These are phyloP conservation scores for Falco novaeseelandiae DNA, from an alignment of 2,797 vertebrate genomes.

Conservation along the genomic window DNA sequence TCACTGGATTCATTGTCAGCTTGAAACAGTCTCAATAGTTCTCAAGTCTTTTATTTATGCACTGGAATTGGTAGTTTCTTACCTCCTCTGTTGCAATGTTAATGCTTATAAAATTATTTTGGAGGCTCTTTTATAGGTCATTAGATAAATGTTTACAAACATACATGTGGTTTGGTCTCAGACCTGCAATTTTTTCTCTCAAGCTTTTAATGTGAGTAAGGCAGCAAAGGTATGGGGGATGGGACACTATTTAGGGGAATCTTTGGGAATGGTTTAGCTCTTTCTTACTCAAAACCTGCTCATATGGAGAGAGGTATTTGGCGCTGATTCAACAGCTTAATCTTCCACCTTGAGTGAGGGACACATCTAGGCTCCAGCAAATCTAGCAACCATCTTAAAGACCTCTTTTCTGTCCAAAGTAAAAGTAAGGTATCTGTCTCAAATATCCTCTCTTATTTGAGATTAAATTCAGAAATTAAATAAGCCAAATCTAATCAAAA, in stretches of 20 bases:
- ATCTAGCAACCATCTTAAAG: not conserved
- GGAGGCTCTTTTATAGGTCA: not conserved
- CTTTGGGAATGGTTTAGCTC: not conserved
- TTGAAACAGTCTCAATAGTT: not conserved
- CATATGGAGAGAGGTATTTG: too few relatives aligned
- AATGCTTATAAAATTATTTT: not conserved
- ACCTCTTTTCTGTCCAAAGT: not conserved
- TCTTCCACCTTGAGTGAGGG: not conserved
- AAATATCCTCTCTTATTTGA: not conserved
- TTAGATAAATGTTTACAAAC: not conserved
- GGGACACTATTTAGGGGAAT: not conserved
- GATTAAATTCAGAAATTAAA: not conserved
- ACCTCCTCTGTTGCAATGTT: not conserved
- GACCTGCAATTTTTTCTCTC: not conserved
- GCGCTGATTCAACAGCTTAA: not conserved
- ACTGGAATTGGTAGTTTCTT: not conserved
- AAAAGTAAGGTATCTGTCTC: not conserved
- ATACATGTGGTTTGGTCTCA: not conserved
- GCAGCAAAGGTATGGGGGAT: not conserved
- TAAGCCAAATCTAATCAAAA: not conserved
- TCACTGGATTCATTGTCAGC: not conserved
- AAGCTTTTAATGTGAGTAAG: not conserved
- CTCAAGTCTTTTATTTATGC: not conserved
- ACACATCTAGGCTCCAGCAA: not conserved
- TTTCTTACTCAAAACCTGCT: too few relatives aligned